Evolutionary conservation across 2,888 invertebrate species (phyloP), one percentile per base, ranked within the genome.

Genomic region (Ethmia dodecea): DNA sequence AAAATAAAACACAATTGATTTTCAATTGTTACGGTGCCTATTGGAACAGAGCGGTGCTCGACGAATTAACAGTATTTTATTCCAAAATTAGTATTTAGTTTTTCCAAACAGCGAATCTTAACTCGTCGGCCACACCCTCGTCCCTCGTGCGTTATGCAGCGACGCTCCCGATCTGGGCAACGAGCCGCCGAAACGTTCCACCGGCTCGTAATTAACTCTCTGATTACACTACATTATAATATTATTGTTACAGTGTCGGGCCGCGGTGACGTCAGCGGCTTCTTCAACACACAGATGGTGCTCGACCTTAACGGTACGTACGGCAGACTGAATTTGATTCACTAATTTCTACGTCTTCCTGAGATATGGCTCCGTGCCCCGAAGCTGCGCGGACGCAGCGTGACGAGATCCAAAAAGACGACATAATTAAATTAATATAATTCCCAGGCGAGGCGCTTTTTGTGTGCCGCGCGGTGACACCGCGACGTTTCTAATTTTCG

Each of bases 261-360:
- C 50, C 84, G 81, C 68, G 79, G 79, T 56, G 81, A 81, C 80
- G 80, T 81, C 68, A 72, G 68, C 71, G 71, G 73, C 61, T 84
- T 60, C 69, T 83, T 79, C 79, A 77, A 81, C 64, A 81, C 84
- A 46, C 84, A 83, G 67, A 81, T 84, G 84, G 73, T 83, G 66
- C 73, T 84, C 67, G 83, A 84, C 72, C 79, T 83, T 53, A 81
- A 83, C 62, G 84, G 84, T 84, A 20, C 22, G 9, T n/a, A 22
- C 9, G 22, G 8, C n/a, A 2, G n/a, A n/a, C 22, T 22, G 22
- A n/a, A 1, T n/a, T n/a, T 22, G 9, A 22, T n/a, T 22, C 22
- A 22, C 9, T 22, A 18, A 6, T 3, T 18, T 18, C 18, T 18
- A 2, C 8, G 18, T 18, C 5, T 9, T 9, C 18, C 9, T 22